Percentiles rank a stretch among this genome's conserved stretches.
phyloP scores from a whole-genome alignment of 1,140 invertebrate genomes.

The Bombus sibiricus region DNA sequence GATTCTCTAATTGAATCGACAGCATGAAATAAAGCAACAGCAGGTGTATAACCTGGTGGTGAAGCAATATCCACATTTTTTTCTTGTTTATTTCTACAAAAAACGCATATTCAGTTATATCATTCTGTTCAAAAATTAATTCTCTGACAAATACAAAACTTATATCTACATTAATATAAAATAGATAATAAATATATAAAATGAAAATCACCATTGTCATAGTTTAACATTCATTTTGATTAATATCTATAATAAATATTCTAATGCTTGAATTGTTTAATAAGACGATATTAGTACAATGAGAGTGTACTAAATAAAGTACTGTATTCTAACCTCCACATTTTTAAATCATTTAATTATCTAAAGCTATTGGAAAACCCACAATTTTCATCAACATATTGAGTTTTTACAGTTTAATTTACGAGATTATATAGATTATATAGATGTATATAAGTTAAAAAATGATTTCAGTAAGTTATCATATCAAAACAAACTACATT shows the following conservation, averaged over 20 bases:
- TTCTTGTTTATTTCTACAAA: conserved; percentile 80
- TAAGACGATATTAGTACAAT: not conserved
- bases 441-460: not conserved
- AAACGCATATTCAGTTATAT: conserved; percentile 4
- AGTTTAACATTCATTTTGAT: not conserved
- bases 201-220: not conserved
- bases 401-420: not conserved
- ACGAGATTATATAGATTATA: not conserved
- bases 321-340: not conserved
- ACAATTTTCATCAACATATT: not conserved
- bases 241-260: conserved; percentile 1
- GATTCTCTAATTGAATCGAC: conserved; percentile 90
- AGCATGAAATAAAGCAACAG: conserved; percentile 86
- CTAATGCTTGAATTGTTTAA: not conserved
- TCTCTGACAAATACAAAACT: not conserved
- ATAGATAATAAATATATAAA: not conserved
- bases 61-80: conserved; percentile 84
- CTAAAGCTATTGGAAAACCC: not conserved
- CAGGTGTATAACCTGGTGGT: conserved; percentile 92
- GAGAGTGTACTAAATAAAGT: not conserved
- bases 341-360: conserved; percentile 24
- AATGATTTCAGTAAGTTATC: not conserved
- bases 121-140: not conserved
- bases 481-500: not conserved
- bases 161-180: not conserved